Evolutionary conservation across 2,888 invertebrate genomes (phyloP).

Genomic region (Nomada flava): DNA sequence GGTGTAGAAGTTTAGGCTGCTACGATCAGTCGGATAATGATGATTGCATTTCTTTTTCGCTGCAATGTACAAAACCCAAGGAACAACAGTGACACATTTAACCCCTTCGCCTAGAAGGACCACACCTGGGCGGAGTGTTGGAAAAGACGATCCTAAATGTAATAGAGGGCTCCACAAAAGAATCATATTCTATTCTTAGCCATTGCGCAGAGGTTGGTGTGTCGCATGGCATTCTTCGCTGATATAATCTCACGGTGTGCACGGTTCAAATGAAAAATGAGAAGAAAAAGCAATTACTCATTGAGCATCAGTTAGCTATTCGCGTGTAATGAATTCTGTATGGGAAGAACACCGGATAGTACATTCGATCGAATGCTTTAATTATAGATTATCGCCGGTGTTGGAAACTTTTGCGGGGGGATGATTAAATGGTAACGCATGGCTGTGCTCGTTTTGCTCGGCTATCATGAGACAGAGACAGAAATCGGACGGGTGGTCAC

Average conservation of each 20-base stretch:
- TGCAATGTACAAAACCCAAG: neutral
- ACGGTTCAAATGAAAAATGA: neutral
- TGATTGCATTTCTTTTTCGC: neutral
- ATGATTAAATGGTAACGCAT: no score
- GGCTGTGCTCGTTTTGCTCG: no score
- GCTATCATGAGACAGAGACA: no score
- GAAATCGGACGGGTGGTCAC: no score
- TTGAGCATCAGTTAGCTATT: neutral
- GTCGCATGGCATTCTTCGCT: conserved; percentile 3
- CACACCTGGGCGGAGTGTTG: neutral
- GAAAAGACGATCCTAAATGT: neutral
- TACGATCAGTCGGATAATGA: neutral
- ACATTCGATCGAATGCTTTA: no score
- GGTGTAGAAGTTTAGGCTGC: neutral
- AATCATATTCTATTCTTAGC: conserved; percentile 15
- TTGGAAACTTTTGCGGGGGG: no score
- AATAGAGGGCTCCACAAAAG: no score
- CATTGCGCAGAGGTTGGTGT: neutral
- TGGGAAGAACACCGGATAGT: no score
- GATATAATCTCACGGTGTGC: neutral
- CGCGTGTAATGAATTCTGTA: no score
- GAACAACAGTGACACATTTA: conserved; percentile 36
- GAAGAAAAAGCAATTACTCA: neutral
- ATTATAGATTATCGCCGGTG: no score
- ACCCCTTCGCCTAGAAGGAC: conserved; percentile 22